These are phyloP conservation scores for Todiramphus chloris DNA, from an alignment of 2,113 vertebrate genomes.

Conservation along the genomic window DNA sequence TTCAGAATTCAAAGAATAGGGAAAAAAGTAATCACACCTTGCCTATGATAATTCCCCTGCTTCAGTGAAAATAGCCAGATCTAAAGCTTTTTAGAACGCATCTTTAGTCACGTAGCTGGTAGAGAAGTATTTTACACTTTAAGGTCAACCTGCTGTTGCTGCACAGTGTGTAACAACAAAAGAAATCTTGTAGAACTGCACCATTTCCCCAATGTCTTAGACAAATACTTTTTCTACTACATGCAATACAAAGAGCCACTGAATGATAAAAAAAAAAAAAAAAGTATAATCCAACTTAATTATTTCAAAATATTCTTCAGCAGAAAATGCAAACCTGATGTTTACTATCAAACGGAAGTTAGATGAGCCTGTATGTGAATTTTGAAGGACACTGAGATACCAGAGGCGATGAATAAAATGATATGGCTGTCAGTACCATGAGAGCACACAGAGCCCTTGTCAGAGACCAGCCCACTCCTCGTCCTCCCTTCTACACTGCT, in stretches of 20 bases:
- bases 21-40: neutral
- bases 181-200: neutral
- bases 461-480: neutral
- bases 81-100: rapidly evolving
- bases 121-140: neutral
- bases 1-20: neutral
- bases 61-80: neutral
- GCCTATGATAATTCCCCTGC: neutral
- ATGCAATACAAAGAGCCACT: neutral
- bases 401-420: neutral
- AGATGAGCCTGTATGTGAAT: neutral
- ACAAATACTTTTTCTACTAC: neutral
- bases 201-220: neutral
- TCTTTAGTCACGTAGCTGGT: neutral
- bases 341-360: neutral
- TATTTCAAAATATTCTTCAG: neutral
- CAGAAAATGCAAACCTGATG: neutral
- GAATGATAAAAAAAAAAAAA: neutral
- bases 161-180: neutral
- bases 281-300: neutral
- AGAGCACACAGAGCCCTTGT: neutral
- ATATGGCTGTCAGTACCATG: rapidly evolving
- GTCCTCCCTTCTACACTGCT: too few species aligned
- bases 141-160: neutral
- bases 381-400: neutral